Percentiles rank a stretch among this genome's conserved stretches.
phyloP scores from a whole-genome alignment of 1,140 invertebrate genomes.

The Pogonomyrmex barbatus region DNA sequence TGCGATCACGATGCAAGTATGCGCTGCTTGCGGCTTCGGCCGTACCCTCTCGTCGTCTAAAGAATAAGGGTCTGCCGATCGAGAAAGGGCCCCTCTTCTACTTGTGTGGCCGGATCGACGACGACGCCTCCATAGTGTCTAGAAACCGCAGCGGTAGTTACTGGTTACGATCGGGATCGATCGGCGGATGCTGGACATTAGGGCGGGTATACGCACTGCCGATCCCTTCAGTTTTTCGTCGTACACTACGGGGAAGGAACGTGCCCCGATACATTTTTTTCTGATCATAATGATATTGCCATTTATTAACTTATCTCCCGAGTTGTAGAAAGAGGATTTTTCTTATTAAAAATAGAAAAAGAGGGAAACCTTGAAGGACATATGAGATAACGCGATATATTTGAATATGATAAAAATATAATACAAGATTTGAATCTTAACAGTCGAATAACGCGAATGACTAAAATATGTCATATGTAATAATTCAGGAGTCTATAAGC shows the following conservation, averaged over 20 bases:
- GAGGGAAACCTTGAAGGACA: background rate
- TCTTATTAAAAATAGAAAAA: background rate
- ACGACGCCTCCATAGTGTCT: slow-evolving; percentile 57
- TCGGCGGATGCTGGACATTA: slow-evolving; percentile 49
- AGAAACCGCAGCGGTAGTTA: slow-evolving; percentile 55
- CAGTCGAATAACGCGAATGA: background rate
- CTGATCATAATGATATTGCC: background rate
- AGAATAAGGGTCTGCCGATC: slow-evolving; percentile 54
- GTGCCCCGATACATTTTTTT: background rate
- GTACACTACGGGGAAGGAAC: background rate
- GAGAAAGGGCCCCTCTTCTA: slow-evolving; percentile 31
- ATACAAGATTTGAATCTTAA: background rate
- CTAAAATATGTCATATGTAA: background rate
- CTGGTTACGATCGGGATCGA: slow-evolving; percentile 32
- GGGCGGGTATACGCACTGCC: background rate
- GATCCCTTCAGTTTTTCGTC: background rate
- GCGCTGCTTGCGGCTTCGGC: slow-evolving; percentile 53
- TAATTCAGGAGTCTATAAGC: background rate
- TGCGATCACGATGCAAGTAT: slow-evolving; percentile 51
- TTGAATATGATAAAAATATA: background rate
- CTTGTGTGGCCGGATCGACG: slow-evolving; percentile 57
- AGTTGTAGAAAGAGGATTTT: background rate
- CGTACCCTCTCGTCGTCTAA: slow-evolving; percentile 42
- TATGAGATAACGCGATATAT: background rate
- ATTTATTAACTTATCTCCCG: background rate